Conservation (phyloP, 2,797 vertebrate genomes). For the Peromyscus aztecus region DNA sequence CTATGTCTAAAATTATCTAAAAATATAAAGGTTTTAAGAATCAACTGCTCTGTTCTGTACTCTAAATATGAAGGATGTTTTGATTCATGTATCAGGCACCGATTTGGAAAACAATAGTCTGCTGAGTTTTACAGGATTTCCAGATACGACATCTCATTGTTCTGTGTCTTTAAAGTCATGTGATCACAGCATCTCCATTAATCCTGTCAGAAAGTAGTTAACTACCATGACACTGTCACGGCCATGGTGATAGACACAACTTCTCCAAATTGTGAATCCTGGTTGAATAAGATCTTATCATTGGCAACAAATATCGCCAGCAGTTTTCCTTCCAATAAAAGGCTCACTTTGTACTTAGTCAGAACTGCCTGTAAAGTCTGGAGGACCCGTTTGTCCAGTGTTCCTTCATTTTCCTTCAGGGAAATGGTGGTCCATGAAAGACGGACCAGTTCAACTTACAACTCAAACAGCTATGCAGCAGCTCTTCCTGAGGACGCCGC, state of each 20-base stretch:
- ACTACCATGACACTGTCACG: constrained; percentile 4
- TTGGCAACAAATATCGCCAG: constrained; percentile 44
- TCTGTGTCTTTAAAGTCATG: constrained; percentile 38
- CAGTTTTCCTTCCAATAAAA: constrained; percentile 63
- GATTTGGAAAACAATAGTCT: constrained; percentile 43
- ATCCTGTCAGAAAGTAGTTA: constrained; percentile 52
- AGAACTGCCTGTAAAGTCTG: constrained; percentile 19
- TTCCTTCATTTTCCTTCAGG: constrained; percentile 51
- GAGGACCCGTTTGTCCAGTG: constrained; percentile 2
- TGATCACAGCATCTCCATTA: constrained; percentile 8
- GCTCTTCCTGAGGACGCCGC: not conserved
- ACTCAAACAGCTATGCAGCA: not conserved
- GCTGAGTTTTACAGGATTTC: not conserved
- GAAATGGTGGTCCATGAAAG: constrained; percentile 48
- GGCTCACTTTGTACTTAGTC: constrained; percentile 34
- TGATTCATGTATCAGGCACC: not conserved
- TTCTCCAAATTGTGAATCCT: constrained; percentile 59
- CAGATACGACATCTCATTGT: constrained; percentile 29
- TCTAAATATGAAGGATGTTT: constrained; percentile 46
- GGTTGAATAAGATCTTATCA: constrained; percentile 56
- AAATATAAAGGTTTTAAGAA: constrained; percentile 52
- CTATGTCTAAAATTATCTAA: constrained; percentile 60
- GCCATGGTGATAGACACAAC: not conserved
- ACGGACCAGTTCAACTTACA: constrained; percentile 20
- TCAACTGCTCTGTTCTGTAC: not conserved